Base-by-base conservation (phyloP, 1,140 invertebrate genomes). In the Drosophila kepulauana region DNA sequence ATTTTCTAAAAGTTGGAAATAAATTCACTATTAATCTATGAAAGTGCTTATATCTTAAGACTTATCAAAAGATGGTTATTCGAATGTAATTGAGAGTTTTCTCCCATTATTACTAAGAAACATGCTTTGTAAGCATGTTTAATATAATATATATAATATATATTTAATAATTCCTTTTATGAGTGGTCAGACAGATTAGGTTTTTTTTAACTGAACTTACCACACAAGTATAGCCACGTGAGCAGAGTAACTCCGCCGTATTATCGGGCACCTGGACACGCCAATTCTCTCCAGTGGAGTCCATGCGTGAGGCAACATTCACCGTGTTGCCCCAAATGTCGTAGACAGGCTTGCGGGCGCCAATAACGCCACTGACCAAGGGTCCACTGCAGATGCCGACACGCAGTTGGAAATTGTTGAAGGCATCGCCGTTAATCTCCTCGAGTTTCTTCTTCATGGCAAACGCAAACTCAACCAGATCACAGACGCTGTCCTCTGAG, bases 241-340 rank as follows among this genome's bases (percentile, higher is more conserved):
- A 67, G 28, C 77, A 82, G 16, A 92, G 73, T 28, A 90, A 46
- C 93, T 96, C 95, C 5, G 97, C 97, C 1, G 97, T 97, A 56
- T 97, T 96, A 78, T 95, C 95, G 3, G 97, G 96, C 15, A 98
- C 97, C 94, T 98, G 97, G 67, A 98, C 97, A 20, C 95, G 94
- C 68, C 97, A 97, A 94, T 97, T 96, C 20, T 95, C 95, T 0
- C 98, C 98, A 0, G 97, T 98, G 1, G 96, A 97, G 90, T 98
- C 98, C 98, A 98, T 98, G 30, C 98, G 94, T 13, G 97, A 98
- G 3, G 98, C 98, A 85, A 98, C 97, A 93, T 99, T 99, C 0
- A 99, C 98, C 1, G 98, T 99, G 92, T 98, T 94, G 0, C 98
- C 99, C 98, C 98, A 99, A 74, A 99, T 99, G 91, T 99, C 99